Evolutionary conservation across 2,113 vertebrate genomes (phyloP).

Genomic region (Silurus asotus): DNA sequence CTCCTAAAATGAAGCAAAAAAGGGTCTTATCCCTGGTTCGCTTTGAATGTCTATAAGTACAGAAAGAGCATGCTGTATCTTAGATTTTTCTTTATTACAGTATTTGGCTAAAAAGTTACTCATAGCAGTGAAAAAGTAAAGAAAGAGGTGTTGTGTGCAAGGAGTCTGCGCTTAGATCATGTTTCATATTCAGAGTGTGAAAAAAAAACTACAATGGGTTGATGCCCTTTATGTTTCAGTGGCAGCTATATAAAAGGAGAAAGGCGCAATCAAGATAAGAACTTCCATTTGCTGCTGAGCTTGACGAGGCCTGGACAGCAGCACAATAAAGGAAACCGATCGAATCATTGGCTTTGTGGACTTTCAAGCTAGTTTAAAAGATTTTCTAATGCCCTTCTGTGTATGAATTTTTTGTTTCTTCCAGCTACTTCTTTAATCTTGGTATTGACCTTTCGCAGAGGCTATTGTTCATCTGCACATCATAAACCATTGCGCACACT

Average conservation of each 20-base stretch:
- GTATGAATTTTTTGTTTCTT: conserved; percentile 3
- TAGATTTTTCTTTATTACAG: conserved; percentile 10
- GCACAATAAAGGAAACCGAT: conserved; percentile 27
- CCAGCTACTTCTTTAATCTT: conserved; percentile 26
- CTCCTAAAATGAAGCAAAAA: conserved; percentile 31
- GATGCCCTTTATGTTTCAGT: conserved; percentile 44
- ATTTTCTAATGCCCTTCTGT: conserved; percentile 38
- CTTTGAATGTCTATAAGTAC: conserved; percentile 6
- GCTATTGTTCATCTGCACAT: conserved; percentile 24
- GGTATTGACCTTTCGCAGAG: conserved; percentile 33
- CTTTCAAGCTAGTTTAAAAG: conserved; percentile 17
- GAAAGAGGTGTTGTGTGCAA: neutral
- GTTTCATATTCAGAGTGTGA: conserved; percentile 31
- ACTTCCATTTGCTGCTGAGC: conserved; percentile 39
- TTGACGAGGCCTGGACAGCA: conserved; percentile 26
- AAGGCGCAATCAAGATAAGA: conserved; percentile 26
- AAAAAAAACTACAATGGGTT: conserved; percentile 5
- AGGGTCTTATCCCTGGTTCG: conserved; percentile 1
- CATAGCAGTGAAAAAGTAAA: no score
- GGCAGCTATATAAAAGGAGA: conserved; percentile 29
- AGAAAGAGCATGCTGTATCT: neutral
- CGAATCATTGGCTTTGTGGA: conserved; percentile 25
- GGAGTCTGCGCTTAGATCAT: conserved; percentile 11
- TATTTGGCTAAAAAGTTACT: neutral
- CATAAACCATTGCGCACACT: conserved; percentile 2